Base-by-base conservation (phyloP, 2,797 vertebrate genomes). In the Pempheris klunzingeri region DNA sequence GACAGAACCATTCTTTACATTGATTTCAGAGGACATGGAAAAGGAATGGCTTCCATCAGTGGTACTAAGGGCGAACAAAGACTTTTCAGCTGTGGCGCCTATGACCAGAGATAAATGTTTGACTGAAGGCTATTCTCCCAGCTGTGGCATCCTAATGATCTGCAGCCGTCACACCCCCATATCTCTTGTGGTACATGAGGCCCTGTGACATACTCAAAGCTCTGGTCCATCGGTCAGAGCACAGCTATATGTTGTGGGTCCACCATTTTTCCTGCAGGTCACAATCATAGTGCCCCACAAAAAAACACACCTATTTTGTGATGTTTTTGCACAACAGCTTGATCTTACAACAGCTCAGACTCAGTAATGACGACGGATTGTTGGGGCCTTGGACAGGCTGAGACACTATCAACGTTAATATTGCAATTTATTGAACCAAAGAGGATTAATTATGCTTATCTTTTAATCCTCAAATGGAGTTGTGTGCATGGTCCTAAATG, bases 361-460 rank as follows among this genome's bases (percentile, higher is more conserved):
- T 77, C 22, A 14, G 61, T 34, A 73, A 77, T 28, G 44, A 73
- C 1, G 2, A 68, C n/a, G 2, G 57, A 54, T 72, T 54, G 59
- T 63, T 58, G 71, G 34, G 64, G 55, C 63, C 50, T 83, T 7
- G 1, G 72, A 78, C 58, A n/a, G 43, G 12, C 39, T 15, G 63
- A 76, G 84, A 89, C 83, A 62, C 57, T 36, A 86, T 86, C 89
- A 76, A 69, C 85, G 79, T 81, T 84, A 84, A 90, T 87, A 88
- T 74, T 74, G 75, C 81, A 80, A 88, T 83, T 88, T 87, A 90
- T 87, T 46, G 72, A 90, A 74, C 76, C 85, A 72, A 83, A 85
- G 81, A 90, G 84, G 89, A 93, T 93, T 91, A 87, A 93, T 93
- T 92, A 91, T 84, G 77, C 86, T 91, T 90, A 93, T 93, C 89